Base-by-base conservation (phyloP, 2,797 vertebrate species). In the Malacoctenus gilli region DNA sequence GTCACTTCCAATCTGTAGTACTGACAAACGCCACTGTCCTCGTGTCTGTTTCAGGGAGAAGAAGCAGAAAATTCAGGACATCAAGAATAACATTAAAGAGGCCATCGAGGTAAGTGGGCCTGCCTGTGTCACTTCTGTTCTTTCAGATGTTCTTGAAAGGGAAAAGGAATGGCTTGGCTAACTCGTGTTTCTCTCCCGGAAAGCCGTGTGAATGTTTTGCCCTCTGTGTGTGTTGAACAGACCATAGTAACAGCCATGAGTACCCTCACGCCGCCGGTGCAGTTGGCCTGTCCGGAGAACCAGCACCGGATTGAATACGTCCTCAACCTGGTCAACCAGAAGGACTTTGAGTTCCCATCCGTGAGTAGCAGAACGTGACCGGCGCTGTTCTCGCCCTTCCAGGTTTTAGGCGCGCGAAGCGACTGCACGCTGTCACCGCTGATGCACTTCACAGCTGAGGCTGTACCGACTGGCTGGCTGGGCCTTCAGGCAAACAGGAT, bases 21-120 rank as follows among this genome's bases (percentile, higher is more conserved):
- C 5, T 28, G 5, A 6, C 9, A 28, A 28, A 28, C 25, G 5
- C 4, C 5, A 28, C 25, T 28, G 25, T 28, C 25, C 6, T 14
- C 65, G 4, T 48, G 34, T 81, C 14, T 81, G 76, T 89, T 79
- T 82, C 87, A 97, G 95, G 85, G 96, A 97, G 91, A 98, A 97
- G 90, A 98, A 95, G 77, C 95, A 94, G 87, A 97, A 98, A 91
- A 95, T 97, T 80, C 95, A 97, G 69, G 95, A 96, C 90, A 98
- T 98, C 89, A 98, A 97, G 89, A 98, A 97, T 91, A 98, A 98
- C 85, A 97, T 98, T 84, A 98, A 98, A 90, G 96, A 98, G 89
- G 96, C 96, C 67, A 98, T 98, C 77, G 96, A 98, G 93, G 96
- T 97, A 87, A 83, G 88, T 72, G n/a, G n/a, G n/a, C n/a, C n/a